Percentiles rank a stretch among this genome's conserved stretches.
Evolutionary conservation across 2,888 invertebrate genomes (phyloP).

Genomic region (Calameuta idolon): DNA sequence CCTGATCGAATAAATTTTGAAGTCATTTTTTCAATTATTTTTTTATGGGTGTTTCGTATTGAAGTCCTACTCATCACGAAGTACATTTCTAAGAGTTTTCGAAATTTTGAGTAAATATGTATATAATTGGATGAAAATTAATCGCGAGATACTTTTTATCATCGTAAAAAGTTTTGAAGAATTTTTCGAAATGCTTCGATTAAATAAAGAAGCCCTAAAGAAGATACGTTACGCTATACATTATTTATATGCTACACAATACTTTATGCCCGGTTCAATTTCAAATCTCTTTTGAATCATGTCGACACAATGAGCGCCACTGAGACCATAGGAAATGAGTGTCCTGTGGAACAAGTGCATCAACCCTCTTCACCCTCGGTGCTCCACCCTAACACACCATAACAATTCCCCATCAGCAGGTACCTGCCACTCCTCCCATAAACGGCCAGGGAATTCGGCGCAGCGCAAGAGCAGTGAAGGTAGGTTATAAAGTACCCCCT

Average conservation of each 20-base stretch:
- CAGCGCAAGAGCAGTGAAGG: not conserved
- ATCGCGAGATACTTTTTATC: too few species aligned
- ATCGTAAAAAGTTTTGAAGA: not conserved
- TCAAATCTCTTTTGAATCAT: not conserved
- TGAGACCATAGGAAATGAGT: conserved; percentile 39
- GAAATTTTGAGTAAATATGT: not conserved
- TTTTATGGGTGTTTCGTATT: not conserved
- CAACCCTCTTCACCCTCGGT: conserved; percentile 38
- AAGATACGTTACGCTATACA: not conserved
- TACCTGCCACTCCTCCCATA: conserved; percentile 32
- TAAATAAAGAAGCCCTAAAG: not conserved
- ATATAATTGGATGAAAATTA: not conserved
- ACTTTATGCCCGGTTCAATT: not conserved
- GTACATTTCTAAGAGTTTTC: not conserved
- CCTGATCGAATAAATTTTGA: not conserved
- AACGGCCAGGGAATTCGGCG: conserved; percentile 2
- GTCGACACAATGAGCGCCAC: conserved; percentile 34
- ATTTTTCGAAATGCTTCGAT: not conserved
- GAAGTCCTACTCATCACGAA: not conserved
- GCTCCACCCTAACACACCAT: conserved; percentile 19
- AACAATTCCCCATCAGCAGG: conserved; percentile 38
- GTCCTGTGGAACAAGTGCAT: conserved; percentile 49
- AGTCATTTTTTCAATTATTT: not conserved
- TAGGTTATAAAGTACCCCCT: conserved; percentile 2
- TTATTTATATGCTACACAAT: not conserved